Evolutionary conservation across 2,113 vertebrate species (phyloP), one percentile per base, ranked within the genome.

Genomic region (Corythoichthys haematopterus): DNA sequence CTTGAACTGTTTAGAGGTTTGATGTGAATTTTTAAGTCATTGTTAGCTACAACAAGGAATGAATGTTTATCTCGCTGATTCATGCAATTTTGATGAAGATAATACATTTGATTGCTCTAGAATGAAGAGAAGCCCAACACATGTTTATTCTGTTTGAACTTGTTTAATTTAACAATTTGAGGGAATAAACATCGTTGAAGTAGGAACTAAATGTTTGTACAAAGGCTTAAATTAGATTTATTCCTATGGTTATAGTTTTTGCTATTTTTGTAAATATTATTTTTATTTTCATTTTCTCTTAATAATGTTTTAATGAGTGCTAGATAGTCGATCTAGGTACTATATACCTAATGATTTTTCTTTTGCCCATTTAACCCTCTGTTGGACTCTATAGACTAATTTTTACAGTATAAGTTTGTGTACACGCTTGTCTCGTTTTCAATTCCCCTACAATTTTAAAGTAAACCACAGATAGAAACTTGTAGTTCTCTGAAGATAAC

Each of bases 31-130:
- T 20, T 38, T 50, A 57, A 58, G 58, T 12, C 7, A 16, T 2
- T 38, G 43, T 36, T 57, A 43, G 36, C n/a, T 43, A 59, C 13
- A 59, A 20, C 12, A 20, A 5, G 59, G 38, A 45, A 40, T 61
- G 59, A 20, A 45, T 61, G 36, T 43, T 35, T 50, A 35, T 64
- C 36, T 51, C 7, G 48, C 43, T 37, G 36, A 51, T 38, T 37
- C 36, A 65, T 65, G 62, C 46, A 64, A 64, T 37, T 50, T 64
- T 50, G 47, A 64, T 64, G 36, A 45, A n/a, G 70, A 59, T n/a
- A 37, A 48, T 71, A 40, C 51, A 64, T 13, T 10, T 58, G 8
- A 50, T 46, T 62, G 60, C 43, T 46, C 11, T 13, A 16, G 43
- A 62, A 62, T 46, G 43, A 14, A 62, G 12, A 33, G 43, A 62